Evolutionary conservation across 2,113 vertebrate species (phyloP).

Genomic region (Zingel zingel): DNA sequence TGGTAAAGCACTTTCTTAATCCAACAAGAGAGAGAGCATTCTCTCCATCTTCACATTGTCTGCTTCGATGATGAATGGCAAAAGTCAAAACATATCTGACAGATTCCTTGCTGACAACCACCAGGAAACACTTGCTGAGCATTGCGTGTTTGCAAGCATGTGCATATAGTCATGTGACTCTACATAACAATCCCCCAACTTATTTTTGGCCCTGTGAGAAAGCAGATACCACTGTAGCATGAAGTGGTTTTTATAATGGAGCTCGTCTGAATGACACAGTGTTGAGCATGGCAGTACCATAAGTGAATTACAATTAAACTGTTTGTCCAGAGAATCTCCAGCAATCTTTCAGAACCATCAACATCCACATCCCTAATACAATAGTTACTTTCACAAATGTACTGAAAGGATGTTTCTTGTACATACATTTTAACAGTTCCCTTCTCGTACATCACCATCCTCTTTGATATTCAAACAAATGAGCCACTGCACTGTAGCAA

Average conservation of each 20-base stretch:
- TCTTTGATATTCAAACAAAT: neutral
- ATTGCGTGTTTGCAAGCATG: slow-evolving; percentile 8
- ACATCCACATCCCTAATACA: neutral
- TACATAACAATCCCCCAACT: slow-evolving; percentile 71
- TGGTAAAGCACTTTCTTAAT: neutral
- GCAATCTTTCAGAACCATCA: neutral
- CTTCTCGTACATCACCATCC: neutral
- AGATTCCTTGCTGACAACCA: slow-evolving; percentile 48
- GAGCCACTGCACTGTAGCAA: neutral
- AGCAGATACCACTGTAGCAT: slow-evolving; percentile 73
- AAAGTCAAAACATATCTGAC: slow-evolving; percentile 31
- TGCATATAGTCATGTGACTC: slow-evolving; percentile 53
- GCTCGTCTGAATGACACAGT: slow-evolving; percentile 54
- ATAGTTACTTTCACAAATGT: neutral
- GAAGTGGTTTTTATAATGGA: slow-evolving; percentile 72
- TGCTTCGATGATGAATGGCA: slow-evolving; percentile 42
- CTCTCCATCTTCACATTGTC: slow-evolving; percentile 33
- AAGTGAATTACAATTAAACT: slow-evolving; percentile 42
- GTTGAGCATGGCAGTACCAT: slow-evolving; percentile 33
- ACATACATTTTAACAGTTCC: neutral
- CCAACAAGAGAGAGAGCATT: neutral
- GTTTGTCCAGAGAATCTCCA: slow-evolving; percentile 27
- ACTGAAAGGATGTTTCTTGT: neutral
- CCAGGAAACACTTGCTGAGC: slow-evolving; percentile 4
- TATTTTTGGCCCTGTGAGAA: slow-evolving; percentile 81